Conservation (phyloP, 2,113 vertebrate species). For the Barbus barbus region DNA sequence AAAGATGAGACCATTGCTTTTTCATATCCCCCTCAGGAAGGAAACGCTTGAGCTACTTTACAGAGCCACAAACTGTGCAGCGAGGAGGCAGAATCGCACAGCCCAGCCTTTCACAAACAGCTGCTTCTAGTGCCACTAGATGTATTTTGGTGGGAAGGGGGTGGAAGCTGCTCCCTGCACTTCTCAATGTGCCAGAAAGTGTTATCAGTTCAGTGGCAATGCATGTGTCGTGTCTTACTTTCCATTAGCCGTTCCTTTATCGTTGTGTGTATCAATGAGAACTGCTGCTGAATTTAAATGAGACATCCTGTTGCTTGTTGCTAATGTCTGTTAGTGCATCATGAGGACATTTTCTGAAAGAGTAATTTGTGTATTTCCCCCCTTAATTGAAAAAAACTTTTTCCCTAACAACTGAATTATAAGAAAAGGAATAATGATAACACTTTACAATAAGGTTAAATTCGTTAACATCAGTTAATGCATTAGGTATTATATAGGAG, state of each 20-base stretch:
- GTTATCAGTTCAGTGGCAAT: slow-evolving; percentile 1
- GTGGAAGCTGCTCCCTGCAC: neutral
- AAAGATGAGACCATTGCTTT: slow-evolving; percentile 62
- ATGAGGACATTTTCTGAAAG: neutral
- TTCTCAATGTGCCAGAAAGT: slow-evolving; percentile 5
- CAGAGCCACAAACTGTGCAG: slow-evolving; percentile 64
- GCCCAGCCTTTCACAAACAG: slow-evolving; percentile 51
- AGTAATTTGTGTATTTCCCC: neutral
- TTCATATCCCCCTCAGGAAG: slow-evolving; percentile 73
- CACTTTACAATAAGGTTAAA: neutral
- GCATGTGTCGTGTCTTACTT: neutral
- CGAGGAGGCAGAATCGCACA: slow-evolving; percentile 48
- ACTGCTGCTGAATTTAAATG: neutral
- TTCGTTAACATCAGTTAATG: neutral
- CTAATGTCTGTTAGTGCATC: neutral
- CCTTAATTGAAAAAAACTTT: too few species aligned
- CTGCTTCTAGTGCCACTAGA: slow-evolving; percentile 48
- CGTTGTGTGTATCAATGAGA: neutral
- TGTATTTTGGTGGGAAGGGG: slow-evolving; percentile 35
- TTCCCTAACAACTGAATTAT: neutral
- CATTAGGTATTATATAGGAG: too few species aligned
- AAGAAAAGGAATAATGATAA: neutral
- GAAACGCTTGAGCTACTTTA: slow-evolving; percentile 66
- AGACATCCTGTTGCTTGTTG: slow-evolving; percentile 12
- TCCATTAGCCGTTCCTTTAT: slow-evolving; percentile 13